Evolutionary conservation across 2,888 invertebrate genomes (phyloP), one percentile per base, ranked within the genome.

Genomic region (Dryobotodes eremita): DNA sequence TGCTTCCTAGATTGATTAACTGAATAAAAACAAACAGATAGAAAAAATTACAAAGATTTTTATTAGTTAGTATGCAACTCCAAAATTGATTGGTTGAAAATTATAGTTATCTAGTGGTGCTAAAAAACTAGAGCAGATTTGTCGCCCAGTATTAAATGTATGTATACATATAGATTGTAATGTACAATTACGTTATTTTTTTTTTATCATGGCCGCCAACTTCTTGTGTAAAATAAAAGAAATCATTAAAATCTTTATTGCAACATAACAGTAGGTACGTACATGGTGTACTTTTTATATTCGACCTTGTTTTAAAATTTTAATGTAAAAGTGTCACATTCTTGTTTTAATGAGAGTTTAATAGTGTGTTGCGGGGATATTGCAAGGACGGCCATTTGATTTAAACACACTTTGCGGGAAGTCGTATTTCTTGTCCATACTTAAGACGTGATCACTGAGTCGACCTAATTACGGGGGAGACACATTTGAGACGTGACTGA

Each of bases 171-270:
- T 66, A 80, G 66, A 84, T 79, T 81, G 79, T 85, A 70, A 82
- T 83, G 82, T 42, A 75, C 68, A 79, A 88, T 87, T 86, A 84
- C 64, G 73, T 81, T 87, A 79, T 77, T 81, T 85, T 88, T 82
- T 84, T 77, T 73, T 68, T 31, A 71, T 82, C 82, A 87, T 66
- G 88, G 89, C 64, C 89, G 69, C 61, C 82, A 71, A 83, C 80
- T 81, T 70, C 73, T 82, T 55, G 77, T 70, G 74, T 87, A 87
- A 90, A 91, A 90, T 85, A 85, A 89, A 90, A 89, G 77, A 88
- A 87, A 88, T 84, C 82, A 90, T 90, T 90, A 89, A 88, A 89
- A 87, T 80, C 81, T 55, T 73, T 82, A 84, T 91, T 90, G 88
- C 90, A 71, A 87, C 88, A 91, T 87, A 86, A 83, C 75, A 75